Evolutionary conservation across 2,888 invertebrate genomes (phyloP), one percentile per base, ranked within the genome.

Genomic region (Charanyca ferruginea): DNA sequence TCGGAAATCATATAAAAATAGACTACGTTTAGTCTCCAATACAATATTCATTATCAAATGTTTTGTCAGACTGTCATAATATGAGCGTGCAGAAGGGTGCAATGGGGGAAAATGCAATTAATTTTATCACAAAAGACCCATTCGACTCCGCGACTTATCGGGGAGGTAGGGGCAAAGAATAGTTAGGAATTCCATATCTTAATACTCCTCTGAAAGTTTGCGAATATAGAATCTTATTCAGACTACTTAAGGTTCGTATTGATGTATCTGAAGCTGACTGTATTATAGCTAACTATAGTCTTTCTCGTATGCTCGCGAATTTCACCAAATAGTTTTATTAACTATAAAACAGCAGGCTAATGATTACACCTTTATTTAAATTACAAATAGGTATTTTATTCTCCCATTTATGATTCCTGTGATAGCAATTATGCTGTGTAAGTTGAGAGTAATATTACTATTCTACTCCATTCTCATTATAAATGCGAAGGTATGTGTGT

Each of bases 71-170:
- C 74, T 68, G 60, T 68, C 82, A 81, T 81, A 83, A 75, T 83
- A 75, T 83, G 85, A 74, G 71, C 85, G 77, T 67, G 73, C 84
- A 84, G 66, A 66, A 80, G 77, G 84, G 83, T 90, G 89, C 90
- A 87, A 83, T 65, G 64, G 92, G 92, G 90, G 88, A 89, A 85
- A 93, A 91, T 91, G 93, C 92, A 93, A 93, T 93, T 93, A 93
- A 93, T 93, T 91, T 91, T 87, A 90, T 90, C 91, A 93, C 91
- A 93, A 94, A 90, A 90, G 91, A 85, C 84, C 83, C 80, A 84
- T 87, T 83, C 84, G 83, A 77, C 80, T 83, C 73, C 76, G 73
- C 79, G 77, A 78, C 82, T 80, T 80, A 84, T 80, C 71, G 71
- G 71, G 77, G 79, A 72, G 72, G 67, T 55, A 53, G 41, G 60